phyloP scores from a whole-genome alignment of 2,113 vertebrate genomes.

The Petroica traversi region DNA sequence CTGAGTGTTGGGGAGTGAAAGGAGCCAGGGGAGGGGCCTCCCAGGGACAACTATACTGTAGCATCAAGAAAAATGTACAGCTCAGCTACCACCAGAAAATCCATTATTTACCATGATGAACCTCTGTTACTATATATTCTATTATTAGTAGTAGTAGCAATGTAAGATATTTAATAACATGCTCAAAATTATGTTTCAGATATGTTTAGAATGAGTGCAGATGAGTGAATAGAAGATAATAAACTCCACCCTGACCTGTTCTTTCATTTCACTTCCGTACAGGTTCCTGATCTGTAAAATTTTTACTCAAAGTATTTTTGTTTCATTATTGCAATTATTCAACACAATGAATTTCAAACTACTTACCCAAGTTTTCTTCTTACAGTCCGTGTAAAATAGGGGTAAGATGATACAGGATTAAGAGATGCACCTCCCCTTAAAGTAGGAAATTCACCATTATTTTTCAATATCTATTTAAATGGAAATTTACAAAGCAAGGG shows the following conservation, averaged over 20 bases:
- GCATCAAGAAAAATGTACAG: not conserved
- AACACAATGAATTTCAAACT: not conserved
- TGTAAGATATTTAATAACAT: not conserved
- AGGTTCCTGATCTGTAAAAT: not conserved
- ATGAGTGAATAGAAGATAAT: not conserved
- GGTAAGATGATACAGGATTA: not conserved
- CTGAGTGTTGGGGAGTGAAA: not conserved
- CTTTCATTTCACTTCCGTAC: not conserved
- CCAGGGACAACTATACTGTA: not conserved
- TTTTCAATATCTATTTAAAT: not conserved
- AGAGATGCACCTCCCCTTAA: not conserved
- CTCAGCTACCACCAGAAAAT: not conserved
- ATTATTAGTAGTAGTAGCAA: not conserved
- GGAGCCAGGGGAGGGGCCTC: not conserved
- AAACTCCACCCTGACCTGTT: not conserved
- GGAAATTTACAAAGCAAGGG: not conserved
- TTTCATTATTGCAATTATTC: not conserved
- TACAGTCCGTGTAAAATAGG: conserved; percentile 14
- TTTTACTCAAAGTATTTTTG: not conserved
- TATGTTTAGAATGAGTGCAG: not conserved
- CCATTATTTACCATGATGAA: not conserved
- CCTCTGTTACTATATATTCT: not conserved
- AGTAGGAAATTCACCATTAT: conserved; percentile 33
- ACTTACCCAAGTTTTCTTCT: conserved; percentile 59
- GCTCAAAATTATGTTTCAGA: not conserved